Base-by-base conservation (phyloP, 2,797 vertebrate genomes). In the Cyprinella venusta region DNA sequence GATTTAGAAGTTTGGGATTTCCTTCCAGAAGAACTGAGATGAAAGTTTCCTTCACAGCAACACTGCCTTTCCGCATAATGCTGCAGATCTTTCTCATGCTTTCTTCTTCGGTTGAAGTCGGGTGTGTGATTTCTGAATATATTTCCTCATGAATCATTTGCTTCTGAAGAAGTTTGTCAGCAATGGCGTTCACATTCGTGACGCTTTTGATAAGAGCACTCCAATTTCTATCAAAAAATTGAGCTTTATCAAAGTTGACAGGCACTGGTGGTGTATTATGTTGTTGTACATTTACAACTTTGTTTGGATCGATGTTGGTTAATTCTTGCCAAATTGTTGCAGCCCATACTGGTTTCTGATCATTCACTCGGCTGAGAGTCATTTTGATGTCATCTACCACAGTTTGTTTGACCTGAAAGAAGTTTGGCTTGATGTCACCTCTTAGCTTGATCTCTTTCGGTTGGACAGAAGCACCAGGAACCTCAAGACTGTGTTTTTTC, bases 41-140 rank as follows among this genome's bases (percentile, higher is more conserved):
- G 0, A 64, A 64, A 1, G 33, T 64, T 8, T 77, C 40, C 45
- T 77, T 77, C 9, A 77, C 76, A 1, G 40, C 6, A 18, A 6
- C 59, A 15, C 10, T 33, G 6, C 59, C 40, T 21, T 45, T 30
- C 5, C 26, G 59, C 16, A 77, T 24, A 1, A 33, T 8, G 16
- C 36, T 21, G 24, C 76, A 77, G 76, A 77, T 77, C 56, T 15
- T 12, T 45, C 76, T 77, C 59, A 48, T 48, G 59, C 76, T 64
- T 0, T 12, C 24, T 8, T 77, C 59, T n/a, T 1, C 12, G 24
- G 38, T 64, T 33, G 10, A 63, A 48, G 1, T 64, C 0, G n/a
- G 40, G 30, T 19, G 59, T 45, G 56, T 77, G 56, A 77, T 77
- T 48, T 45, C 18, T 45, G 76, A 77, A 64, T 77, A 77, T 2